Evolutionary conservation across 2,797 vertebrate genomes (phyloP).

Genomic region (Nyctalus aviator): DNA sequence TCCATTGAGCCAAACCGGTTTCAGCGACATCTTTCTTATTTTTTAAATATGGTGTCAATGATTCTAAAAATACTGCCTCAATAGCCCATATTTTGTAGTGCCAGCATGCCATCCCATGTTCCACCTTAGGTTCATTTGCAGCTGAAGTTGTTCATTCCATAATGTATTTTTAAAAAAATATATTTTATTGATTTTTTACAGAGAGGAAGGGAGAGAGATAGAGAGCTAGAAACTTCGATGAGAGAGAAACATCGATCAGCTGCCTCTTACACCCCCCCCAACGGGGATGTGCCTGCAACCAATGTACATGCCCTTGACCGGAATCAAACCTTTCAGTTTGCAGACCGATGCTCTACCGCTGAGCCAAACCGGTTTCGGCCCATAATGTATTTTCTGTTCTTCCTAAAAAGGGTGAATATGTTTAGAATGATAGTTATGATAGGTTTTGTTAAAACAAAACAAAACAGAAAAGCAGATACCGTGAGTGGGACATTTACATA

Average conservation of each 20-base stretch:
- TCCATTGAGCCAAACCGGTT: too few relatives aligned
- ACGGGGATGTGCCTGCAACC: too few relatives aligned
- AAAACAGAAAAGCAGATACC: not conserved
- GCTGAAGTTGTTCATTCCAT: conserved; percentile 3
- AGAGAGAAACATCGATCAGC: too few relatives aligned
- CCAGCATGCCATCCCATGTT: not conserved
- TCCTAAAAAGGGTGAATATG: not conserved
- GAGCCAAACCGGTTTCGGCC: too few relatives aligned
- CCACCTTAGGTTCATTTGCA: not conserved
- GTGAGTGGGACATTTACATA: not conserved
- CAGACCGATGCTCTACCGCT: too few relatives aligned
- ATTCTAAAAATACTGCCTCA: conserved; percentile 3
- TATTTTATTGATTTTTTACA: too few relatives aligned
- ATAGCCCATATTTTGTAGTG: not conserved
- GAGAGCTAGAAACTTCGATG: too few relatives aligned
- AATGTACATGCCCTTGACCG: too few relatives aligned
- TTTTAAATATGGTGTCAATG: not conserved
- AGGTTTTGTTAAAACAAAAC: conserved; percentile 58
- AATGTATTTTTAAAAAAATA: too few relatives aligned
- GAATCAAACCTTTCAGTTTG: too few relatives aligned
- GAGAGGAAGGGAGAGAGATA: too few relatives aligned
- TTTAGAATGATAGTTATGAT: conserved; percentile 34
- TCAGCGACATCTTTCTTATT: conserved; percentile 6
- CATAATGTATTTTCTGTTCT: not conserved
- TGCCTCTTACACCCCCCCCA: too few relatives aligned